phyloP scores from a whole-genome alignment of 2,888 invertebrate genomes.

The Oxystoma pomonae region DNA sequence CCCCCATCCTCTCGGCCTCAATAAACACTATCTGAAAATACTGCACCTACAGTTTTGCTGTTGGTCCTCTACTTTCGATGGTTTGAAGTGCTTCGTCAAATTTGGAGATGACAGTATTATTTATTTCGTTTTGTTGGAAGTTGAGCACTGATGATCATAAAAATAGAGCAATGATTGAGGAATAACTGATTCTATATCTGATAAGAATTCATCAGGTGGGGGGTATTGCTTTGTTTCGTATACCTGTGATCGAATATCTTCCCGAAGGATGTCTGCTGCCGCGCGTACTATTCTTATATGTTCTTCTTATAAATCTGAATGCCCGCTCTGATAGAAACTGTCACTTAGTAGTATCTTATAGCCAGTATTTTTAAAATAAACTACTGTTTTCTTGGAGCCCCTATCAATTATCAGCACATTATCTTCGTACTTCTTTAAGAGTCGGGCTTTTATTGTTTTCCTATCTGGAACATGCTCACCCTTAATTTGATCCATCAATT shows the following conservation, averaged over 20 bases:
- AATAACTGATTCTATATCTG: slow-evolving; percentile 28
- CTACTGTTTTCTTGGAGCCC: too few species aligned
- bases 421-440: too few species aligned
- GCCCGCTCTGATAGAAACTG: too few species aligned
- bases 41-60: slow-evolving; percentile 25
- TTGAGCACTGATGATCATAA: too few species aligned
- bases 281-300: slow-evolving; percentile 38
- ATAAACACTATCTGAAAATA: slow-evolving; percentile 24
- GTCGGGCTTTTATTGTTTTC: slow-evolving; percentile 13
- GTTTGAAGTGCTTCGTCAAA: too few species aligned
- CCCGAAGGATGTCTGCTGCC: slow-evolving; percentile 41
- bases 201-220: slow-evolving; percentile 38
- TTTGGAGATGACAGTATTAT: too few species aligned
- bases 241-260: slow-evolving; percentile 40
- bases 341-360: too few species aligned
- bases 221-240: slow-evolving; percentile 40
- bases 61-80: slow-evolving; percentile 30
- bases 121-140: too few species aligned
- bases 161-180: slow-evolving; percentile 38
- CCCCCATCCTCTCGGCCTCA: slow-evolving; percentile 21
- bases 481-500: slow-evolving; percentile 35
- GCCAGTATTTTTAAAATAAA: too few species aligned
- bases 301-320: slow-evolving; percentile 34
- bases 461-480: slow-evolving; percentile 39
- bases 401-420: too few species aligned